Conservation (phyloP, 2,888 invertebrate genomes). For the Chromoteleia sp. region DNA sequence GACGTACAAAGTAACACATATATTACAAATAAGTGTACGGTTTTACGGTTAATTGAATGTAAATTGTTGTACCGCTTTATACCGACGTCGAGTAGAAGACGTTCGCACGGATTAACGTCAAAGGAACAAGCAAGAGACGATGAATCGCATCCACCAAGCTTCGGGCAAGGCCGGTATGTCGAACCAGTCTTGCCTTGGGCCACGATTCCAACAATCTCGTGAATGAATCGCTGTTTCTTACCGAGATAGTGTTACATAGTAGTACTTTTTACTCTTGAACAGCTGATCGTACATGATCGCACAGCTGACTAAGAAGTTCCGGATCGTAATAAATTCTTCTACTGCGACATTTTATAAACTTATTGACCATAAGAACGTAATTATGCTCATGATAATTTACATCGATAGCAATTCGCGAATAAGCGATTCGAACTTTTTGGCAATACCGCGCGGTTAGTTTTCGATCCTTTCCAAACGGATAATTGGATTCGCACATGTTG, state of each 20-base stretch:
- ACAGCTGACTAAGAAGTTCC: constrained; percentile 52
- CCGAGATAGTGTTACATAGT: constrained; percentile 66
- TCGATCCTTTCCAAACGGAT: not conserved
- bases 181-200: constrained; percentile 81
- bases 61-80: not conserved
- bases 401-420: no score
- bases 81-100: not conserved
- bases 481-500: constrained; percentile 11
- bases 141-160: constrained; percentile 72
- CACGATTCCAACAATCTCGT: constrained; percentile 76
- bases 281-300: constrained; percentile 49
- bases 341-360: not conserved
- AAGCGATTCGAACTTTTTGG: no score
- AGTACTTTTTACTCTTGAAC: constrained; percentile 51
- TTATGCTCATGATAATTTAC: no score
- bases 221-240: constrained; percentile 79
- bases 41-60: no score
- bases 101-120: constrained; percentile 27
- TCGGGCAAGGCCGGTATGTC: constrained; percentile 80
- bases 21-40: no score
- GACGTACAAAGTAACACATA: no score
- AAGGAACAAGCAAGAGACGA: constrained; percentile 42
- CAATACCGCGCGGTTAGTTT: no score
- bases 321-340: constrained; percentile 3
- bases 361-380: no score